These are phyloP conservation scores for Perccottus glenii DNA, from an alignment of 2,113 vertebrate species.

Conservation along the genomic window DNA sequence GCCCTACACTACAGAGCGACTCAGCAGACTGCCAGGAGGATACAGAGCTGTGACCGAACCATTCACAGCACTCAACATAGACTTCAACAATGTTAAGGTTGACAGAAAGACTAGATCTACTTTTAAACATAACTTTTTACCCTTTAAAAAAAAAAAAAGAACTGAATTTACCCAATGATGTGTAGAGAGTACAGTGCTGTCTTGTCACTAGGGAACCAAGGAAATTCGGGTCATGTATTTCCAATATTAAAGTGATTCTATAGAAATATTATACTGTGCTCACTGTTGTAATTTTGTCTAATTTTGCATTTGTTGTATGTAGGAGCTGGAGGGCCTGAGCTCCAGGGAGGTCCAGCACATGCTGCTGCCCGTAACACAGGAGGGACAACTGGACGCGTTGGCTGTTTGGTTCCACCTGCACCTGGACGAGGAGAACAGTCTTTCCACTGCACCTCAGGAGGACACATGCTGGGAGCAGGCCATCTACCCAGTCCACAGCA, in stretches of 20 bases:
- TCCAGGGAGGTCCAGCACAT: conserved; percentile 79
- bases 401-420: conserved; percentile 96
- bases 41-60: conserved; percentile 86
- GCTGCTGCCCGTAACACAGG: conserved; percentile 76
- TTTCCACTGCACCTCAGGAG: conserved; percentile 92
- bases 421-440: conserved; percentile 87
- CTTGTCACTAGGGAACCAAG: no score
- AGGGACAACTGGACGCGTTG: conserved; percentile 88
- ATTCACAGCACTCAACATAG: conserved; percentile 86
- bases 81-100: conserved; percentile 93
- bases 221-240: no score
- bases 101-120: conserved; percentile 9
- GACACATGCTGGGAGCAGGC: conserved; percentile 99
- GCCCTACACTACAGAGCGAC: conserved; percentile 95
- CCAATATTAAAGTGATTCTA: no score
- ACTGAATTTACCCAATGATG: not conserved
- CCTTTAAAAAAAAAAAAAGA: not conserved
- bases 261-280: no score
- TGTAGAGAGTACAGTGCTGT: not conserved
- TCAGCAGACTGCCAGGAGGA: conserved; percentile 89
- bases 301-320: not conserved
- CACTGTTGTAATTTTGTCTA: no score
- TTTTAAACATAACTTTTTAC: not conserved
- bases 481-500: conserved; percentile 89
- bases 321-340: conserved; percentile 92